phyloP scores from a whole-genome alignment of 2,888 invertebrate species.

The Coleophora deauratella region DNA sequence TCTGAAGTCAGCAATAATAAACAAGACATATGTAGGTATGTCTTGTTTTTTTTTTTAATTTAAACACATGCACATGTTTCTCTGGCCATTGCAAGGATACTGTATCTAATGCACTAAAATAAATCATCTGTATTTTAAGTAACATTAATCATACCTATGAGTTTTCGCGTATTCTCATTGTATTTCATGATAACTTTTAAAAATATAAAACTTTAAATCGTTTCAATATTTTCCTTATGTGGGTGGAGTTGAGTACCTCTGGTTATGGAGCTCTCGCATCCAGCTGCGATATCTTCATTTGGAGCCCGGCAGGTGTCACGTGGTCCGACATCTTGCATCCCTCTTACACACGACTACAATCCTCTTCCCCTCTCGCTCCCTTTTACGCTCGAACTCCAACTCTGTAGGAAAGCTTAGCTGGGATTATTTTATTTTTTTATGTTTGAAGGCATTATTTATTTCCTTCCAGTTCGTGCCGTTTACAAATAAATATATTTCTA shows the following conservation, averaged over 20 bases:
- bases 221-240: no score
- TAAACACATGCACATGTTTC: no score
- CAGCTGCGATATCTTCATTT: constrained; percentile 75
- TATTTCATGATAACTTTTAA: no score
- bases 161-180: no score
- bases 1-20: no score
- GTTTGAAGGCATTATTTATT: constrained; percentile 58
- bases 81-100: no score
- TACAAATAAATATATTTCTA: constrained; percentile 48
- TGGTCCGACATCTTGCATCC: constrained; percentile 36
- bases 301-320: constrained; percentile 71
- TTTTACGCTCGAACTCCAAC: constrained; percentile 37
- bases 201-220: no score
- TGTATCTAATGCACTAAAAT: no score
- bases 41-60: no score
- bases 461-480: constrained; percentile 47
- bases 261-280: constrained; percentile 49
- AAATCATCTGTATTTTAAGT: no score
- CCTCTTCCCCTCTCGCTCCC: constrained; percentile 33
- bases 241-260: constrained; percentile 40
- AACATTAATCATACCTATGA: no score
- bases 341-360: constrained; percentile 23
- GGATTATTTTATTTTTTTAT: constrained; percentile 26
- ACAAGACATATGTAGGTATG: no score
- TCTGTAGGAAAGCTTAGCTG: constrained; percentile 53